Evolutionary conservation across 2,113 vertebrate genomes (phyloP).

Genomic region (Coptodon rendalli): DNA sequence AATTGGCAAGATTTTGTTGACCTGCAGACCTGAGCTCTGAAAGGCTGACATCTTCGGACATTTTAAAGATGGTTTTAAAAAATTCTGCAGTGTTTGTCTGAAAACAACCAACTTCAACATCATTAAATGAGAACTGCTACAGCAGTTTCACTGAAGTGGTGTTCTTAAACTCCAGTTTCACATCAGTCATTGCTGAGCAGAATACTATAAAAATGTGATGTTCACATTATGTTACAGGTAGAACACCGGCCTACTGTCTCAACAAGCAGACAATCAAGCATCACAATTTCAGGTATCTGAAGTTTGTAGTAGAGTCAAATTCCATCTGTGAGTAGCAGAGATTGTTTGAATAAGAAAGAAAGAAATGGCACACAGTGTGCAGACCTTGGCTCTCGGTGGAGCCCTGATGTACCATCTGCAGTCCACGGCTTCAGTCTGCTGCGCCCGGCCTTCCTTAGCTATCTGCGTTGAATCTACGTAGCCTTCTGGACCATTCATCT

Average conservation of each 20-base stretch:
- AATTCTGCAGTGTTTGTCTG: not conserved
- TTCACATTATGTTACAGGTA: not conserved
- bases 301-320: not conserved
- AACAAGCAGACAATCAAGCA: not conserved
- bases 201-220: not conserved
- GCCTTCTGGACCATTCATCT: constrained; percentile 90
- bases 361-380: not conserved
- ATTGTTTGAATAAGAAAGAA: not conserved
- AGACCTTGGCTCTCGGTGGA: constrained; percentile 87
- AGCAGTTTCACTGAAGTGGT: not conserved
- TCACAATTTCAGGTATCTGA: not conserved
- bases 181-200: not conserved
- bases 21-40: not conserved
- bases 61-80: not conserved
- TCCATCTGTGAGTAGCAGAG: not conserved
- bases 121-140: not conserved
- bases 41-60: not conserved
- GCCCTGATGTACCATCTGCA: constrained; percentile 96
- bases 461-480: constrained; percentile 89
- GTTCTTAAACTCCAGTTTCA: not conserved
- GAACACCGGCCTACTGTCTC: not conserved
- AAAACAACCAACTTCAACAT: not conserved
- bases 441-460: constrained; percentile 79
- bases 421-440: constrained; percentile 87
- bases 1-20: not conserved